Evolutionary conservation across 2,888 invertebrate species (phyloP), one percentile per base, ranked within the genome.

Genomic region (Rhagonycha fulva): DNA sequence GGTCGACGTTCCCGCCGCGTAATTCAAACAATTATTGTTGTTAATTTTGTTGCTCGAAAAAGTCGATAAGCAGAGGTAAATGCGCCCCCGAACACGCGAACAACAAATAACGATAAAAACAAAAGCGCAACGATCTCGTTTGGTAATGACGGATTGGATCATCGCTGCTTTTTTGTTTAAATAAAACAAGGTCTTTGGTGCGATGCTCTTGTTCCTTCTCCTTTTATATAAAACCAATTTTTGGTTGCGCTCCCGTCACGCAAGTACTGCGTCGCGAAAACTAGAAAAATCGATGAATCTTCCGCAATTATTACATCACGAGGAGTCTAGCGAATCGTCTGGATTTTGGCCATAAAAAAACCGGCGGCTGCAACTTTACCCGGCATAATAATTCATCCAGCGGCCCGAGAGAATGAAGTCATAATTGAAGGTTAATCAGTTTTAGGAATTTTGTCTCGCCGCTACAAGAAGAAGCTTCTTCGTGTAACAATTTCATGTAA

Each of bases 161-260:
- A 72, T 68, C 68, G 68, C 67, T 67, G 62, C 61, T 67, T 62
- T 72, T 72, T 72, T 72, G 67, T 68, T 68, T 68, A 68, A 67
- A 62, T 9, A 24, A 63, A 62, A 63, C 74, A 74, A 74, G 74
- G 74, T 74, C 74, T 26, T 68, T 62, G 47, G 74, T 63, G 69
- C 74, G 63, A 69, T 74, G 74, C 69, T 69, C 74, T 26, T 69
- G 14, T 74, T 69, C 23, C 30, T 73, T 61, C 62, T 67, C 14
- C 67, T 61, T n/a, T 62, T 19, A 14, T 19, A 2, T 4, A 7
- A 47, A 47, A n/a, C 47, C 7, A 47, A 66, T n/a, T 26, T 66
- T 26, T 11, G 24, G 24, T 24, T 0, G 24, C 23, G 24, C 12
- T n/a, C 24, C 12, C 63, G 63, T 12, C 26, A 24, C 63, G 12